phyloP scores from a whole-genome alignment of 2,797 vertebrate species.

The Thaleichthys pacificus region DNA sequence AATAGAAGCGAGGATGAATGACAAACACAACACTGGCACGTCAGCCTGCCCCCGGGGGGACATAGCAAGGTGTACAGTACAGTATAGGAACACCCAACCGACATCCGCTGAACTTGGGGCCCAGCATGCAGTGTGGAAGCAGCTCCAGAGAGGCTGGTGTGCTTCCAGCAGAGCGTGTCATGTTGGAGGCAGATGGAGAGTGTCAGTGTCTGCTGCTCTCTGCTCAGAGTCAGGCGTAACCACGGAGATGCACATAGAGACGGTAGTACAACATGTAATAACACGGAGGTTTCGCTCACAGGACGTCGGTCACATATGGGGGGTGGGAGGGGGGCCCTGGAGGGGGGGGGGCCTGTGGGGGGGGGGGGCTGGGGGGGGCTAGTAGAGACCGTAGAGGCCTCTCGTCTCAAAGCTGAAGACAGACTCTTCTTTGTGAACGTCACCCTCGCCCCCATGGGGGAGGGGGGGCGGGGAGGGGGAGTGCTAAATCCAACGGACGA shows the following conservation, averaged over 20 bases:
- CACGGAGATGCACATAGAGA: slow-evolving; percentile 33
- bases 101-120: slow-evolving; percentile 12
- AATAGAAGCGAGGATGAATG: slow-evolving; percentile 39
- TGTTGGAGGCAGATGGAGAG: slow-evolving; percentile 35
- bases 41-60: slow-evolving; percentile 35
- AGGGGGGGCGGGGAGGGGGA: slow-evolving; percentile 21
- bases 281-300: too few species aligned
- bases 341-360: too few species aligned
- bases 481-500: slow-evolving; percentile 56
- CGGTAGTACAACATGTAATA: slow-evolving; percentile 26
- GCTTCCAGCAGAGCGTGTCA: slow-evolving; percentile 38
- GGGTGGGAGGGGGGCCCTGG: too few species aligned
- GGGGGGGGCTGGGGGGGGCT: too few species aligned
- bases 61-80: slow-evolving; percentile 16
- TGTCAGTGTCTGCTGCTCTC: slow-evolving; percentile 32
- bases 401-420: slow-evolving; percentile 46
- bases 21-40: slow-evolving; percentile 42
- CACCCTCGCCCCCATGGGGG: slow-evolving; percentile 20
- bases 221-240: slow-evolving; percentile 16
- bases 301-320: too few species aligned
- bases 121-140: too few species aligned
- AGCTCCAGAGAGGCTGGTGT: slow-evolving; percentile 11
- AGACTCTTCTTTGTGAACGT: slow-evolving; percentile 56
- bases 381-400: slow-evolving; percentile 26
- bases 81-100: slow-evolving; percentile 12